Conservation (phyloP, 2,113 vertebrate genomes). For the Uria aalge region DNA sequence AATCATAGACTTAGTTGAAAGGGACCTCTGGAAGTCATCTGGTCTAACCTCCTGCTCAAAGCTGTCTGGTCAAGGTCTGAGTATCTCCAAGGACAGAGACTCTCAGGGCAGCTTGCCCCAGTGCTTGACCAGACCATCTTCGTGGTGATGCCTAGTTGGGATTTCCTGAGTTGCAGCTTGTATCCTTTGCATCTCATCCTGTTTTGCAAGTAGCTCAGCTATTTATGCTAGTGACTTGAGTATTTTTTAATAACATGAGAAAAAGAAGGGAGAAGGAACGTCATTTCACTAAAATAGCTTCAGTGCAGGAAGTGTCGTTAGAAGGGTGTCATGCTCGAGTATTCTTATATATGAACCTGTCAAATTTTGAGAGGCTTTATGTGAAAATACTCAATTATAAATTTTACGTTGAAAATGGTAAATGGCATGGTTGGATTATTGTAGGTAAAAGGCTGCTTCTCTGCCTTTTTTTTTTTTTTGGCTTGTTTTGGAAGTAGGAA, state of each 20-base stretch:
- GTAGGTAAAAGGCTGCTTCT: background rate
- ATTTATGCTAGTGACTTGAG: background rate
- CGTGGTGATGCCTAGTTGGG: background rate
- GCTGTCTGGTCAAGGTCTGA: background rate
- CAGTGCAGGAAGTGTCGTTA: background rate
- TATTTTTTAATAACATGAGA: background rate
- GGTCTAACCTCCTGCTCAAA: background rate
- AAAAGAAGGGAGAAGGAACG: fast-evolving
- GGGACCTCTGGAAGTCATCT: background rate
- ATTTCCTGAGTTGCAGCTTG: background rate
- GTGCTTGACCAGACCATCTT: background rate
- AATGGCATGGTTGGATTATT: background rate
- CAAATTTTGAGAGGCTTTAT: background rate
- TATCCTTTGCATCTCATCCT: background rate
- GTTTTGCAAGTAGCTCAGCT: background rate
- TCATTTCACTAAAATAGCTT: background rate
- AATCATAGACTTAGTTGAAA: background rate
- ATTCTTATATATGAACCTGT: background rate
- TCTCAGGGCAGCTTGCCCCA: background rate
- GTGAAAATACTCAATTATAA: background rate
- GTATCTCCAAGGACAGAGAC: background rate
- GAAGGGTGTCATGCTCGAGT: background rate
- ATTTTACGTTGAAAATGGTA: background rate
- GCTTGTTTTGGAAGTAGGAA: background rate
- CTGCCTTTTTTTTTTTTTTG: background rate